Evolutionary conservation across 2,888 invertebrate genomes (phyloP).

Genomic region (Isoperla grammatica): DNA sequence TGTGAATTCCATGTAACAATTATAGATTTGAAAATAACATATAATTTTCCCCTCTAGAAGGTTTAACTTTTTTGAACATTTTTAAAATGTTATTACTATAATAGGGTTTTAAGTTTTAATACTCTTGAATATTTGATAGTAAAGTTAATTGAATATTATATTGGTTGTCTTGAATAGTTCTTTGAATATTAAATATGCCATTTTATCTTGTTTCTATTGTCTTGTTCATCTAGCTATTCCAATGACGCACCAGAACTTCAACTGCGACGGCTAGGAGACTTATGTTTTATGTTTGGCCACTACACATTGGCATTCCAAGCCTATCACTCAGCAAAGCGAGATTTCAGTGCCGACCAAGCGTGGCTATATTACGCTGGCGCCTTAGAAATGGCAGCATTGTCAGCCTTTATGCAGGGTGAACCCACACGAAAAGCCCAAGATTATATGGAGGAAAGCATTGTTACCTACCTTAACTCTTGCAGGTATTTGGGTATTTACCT

Average conservation of each 20-base stretch:
- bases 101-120: too few species aligned
- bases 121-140: too few species aligned
- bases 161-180: too few species aligned
- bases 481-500: slow-evolving; percentile 62
- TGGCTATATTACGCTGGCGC: slow-evolving; percentile 97
- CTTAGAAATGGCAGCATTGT: slow-evolving; percentile 90
- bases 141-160: too few species aligned
- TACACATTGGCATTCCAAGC: slow-evolving; percentile 88
- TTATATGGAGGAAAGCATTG: slow-evolving; percentile 93
- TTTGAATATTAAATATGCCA: too few species aligned
- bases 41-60: too few species aligned
- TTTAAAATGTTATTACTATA: too few species aligned
- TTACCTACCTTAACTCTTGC: slow-evolving; percentile 85
- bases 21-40: too few species aligned
- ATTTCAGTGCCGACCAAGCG: slow-evolving; percentile 94
- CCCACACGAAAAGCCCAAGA: slow-evolving; percentile 71
- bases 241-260: slow-evolving; percentile 87
- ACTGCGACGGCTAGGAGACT: slow-evolving; percentile 84
- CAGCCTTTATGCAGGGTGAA: slow-evolving; percentile 84
- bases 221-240: slow-evolving; percentile 56
- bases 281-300: slow-evolving; percentile 94
- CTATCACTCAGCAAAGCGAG: slow-evolving; percentile 95
- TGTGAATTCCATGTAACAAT: too few species aligned
- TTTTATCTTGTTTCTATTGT: too few species aligned
- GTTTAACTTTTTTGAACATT: too few species aligned